phyloP scores from a whole-genome alignment of 2,888 invertebrate species.

The Orthosia gracilis region DNA sequence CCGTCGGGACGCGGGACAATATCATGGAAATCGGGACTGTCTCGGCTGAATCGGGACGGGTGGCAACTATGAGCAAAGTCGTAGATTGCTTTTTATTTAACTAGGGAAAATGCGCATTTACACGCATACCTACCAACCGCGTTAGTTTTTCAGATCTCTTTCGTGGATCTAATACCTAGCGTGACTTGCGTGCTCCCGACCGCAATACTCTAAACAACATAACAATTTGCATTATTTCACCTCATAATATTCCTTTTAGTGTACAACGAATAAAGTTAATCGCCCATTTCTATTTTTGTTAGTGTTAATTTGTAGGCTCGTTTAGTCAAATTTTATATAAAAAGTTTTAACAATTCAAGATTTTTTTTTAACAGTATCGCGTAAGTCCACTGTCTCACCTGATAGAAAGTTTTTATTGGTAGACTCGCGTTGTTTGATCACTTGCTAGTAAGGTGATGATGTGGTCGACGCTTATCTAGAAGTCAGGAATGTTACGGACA shows the following conservation, averaged over 20 bases:
- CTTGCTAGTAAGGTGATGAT: too few species aligned
- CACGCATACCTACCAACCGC: conserved; percentile 22
- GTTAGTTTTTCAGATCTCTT: conserved; percentile 55
- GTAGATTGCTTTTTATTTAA: conserved; percentile 40
- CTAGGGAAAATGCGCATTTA: conserved; percentile 41
- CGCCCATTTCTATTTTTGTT: conserved; percentile 39
- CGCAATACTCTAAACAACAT: conserved; percentile 39
- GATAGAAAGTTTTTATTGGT: background rate
- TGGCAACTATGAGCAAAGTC: background rate
- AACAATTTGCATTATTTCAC: conserved; percentile 60
- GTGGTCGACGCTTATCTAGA: too few species aligned
- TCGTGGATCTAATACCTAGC: conserved; percentile 64
- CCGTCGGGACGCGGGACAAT: too few species aligned
- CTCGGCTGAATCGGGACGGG: too few species aligned
- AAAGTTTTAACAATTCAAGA: conserved; percentile 8
- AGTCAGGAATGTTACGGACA: too few species aligned
- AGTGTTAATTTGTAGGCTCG: conserved; percentile 3
- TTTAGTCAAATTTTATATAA: conserved; percentile 1
- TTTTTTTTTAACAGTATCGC: too few species aligned
- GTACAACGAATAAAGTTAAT: conserved; percentile 43
- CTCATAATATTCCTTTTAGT: conserved; percentile 48
- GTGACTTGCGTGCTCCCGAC: conserved; percentile 60
- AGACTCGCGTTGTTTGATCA: background rate
- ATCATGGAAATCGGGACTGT: too few species aligned
- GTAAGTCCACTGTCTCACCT: background rate